phyloP scores from a whole-genome alignment of 2,888 invertebrate genomes.

The Cephus runcator region DNA sequence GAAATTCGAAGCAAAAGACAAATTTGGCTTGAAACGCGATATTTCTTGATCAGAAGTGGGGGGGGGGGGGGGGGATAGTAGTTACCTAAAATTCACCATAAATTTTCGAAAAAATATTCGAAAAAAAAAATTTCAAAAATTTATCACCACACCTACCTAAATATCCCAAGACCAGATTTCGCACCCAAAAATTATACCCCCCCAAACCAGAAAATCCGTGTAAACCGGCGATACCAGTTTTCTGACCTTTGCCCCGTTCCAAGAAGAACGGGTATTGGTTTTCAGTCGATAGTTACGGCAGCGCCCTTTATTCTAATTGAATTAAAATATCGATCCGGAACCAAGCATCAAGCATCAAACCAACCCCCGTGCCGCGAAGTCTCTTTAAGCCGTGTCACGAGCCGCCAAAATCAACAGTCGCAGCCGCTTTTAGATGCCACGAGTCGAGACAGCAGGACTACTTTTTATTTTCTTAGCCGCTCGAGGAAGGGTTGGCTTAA shows the following conservation, averaged over 20 bases:
- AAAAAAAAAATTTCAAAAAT: too few relatives aligned
- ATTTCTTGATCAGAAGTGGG: neutral
- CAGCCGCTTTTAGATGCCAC: conserved; percentile 6
- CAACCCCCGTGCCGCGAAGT: neutral
- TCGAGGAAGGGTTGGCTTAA: conserved; percentile 24
- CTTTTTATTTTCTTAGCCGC: conserved; percentile 22
- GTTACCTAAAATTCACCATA: neutral
- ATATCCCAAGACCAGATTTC: neutral
- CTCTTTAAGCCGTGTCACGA: neutral
- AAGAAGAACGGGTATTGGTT: conserved; percentile 6
- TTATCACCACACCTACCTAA: too few relatives aligned
- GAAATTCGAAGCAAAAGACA: neutral
- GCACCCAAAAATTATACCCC: neutral
- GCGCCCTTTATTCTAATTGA: conserved; percentile 41
- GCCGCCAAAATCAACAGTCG: conserved; percentile 6
- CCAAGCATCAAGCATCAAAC: neutral
- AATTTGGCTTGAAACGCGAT: neutral
- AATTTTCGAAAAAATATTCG: neutral
- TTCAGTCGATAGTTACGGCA: conserved; percentile 13
- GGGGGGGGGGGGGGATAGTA: accelerated
- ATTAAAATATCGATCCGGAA: conserved; percentile 44
- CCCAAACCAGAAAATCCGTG: neutral
- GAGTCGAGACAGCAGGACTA: neutral
- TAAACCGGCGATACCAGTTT: neutral
- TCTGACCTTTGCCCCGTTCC: conserved; percentile 16